Conservation (phyloP, 2,113 vertebrate species). For the Megaleporinus macrocephalus region DNA sequence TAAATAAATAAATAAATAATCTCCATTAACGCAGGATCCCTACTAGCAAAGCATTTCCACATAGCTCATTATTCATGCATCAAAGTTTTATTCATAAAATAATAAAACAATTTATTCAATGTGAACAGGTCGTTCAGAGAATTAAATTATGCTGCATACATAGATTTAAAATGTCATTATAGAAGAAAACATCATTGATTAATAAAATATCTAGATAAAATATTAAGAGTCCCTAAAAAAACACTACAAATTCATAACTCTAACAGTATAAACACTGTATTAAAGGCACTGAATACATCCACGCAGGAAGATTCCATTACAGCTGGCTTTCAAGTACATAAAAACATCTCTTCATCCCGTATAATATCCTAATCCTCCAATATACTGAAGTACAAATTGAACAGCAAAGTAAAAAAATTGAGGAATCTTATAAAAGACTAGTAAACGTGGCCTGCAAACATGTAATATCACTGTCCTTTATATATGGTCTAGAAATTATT, state of each 20-base stretch:
- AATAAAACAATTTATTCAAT: constrained; percentile 46
- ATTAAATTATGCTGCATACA: constrained; percentile 45
- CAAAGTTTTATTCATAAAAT: constrained; percentile 49
- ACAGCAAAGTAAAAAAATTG: neutral
- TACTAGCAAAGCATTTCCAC: too few relatives aligned
- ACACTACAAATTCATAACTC: constrained; percentile 8
- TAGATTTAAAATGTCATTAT: constrained; percentile 30
- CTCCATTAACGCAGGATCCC: too few relatives aligned
- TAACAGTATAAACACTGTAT: constrained; percentile 31
- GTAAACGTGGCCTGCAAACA: neutral
- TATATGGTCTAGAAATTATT: neutral
- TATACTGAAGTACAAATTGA: neutral
- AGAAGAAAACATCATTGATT: constrained; percentile 9
- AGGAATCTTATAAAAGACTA: neutral
- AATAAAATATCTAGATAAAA: constrained; percentile 21
- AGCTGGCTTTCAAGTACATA: constrained; percentile 20
- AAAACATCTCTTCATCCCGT: neutral
- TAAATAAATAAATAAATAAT: too few relatives aligned
- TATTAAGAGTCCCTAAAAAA: constrained; percentile 38
- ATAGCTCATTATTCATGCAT: neutral
- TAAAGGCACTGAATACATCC: constrained; percentile 45
- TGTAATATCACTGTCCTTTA: neutral
- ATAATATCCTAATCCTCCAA: neutral
- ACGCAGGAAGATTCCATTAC: neutral
- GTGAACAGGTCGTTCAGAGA: constrained; percentile 42